Conservation (phyloP, 2,888 invertebrate genomes). For the Myathropa florea region DNA sequence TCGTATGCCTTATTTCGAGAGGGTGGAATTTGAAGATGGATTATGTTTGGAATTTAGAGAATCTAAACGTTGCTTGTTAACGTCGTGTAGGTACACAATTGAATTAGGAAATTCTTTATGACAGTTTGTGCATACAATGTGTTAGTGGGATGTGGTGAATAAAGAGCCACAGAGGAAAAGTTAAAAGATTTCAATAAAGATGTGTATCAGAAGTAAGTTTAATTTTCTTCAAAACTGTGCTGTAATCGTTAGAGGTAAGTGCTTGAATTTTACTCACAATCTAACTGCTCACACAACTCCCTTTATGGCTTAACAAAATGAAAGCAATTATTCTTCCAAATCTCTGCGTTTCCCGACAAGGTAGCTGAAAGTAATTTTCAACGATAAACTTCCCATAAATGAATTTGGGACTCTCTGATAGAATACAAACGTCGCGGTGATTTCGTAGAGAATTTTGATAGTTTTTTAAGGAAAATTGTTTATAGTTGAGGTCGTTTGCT, state of each 20-base stretch:
- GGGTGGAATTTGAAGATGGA: conserved; percentile 36
- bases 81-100: conserved; percentile 23
- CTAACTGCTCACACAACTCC: background rate
- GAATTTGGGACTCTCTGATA: background rate
- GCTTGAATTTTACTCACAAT: background rate
- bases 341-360: background rate
- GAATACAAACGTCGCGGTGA: background rate
- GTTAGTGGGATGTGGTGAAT: background rate
- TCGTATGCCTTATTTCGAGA: background rate
- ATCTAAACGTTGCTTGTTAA: background rate
- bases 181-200: background rate
- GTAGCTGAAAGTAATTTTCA: background rate
- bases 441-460: background rate
- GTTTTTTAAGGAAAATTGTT: background rate
- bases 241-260: background rate
- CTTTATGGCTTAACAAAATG: background rate
- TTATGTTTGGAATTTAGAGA: conserved; percentile 14
- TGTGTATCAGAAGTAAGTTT: background rate
- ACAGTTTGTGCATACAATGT: background rate
- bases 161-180: background rate
- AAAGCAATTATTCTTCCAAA: background rate
- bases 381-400: background rate
- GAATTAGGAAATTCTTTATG: conserved; percentile 33
- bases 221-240: background rate
- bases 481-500: background rate